Conservation (phyloP, 2,113 vertebrate genomes). For the Apus apus region DNA sequence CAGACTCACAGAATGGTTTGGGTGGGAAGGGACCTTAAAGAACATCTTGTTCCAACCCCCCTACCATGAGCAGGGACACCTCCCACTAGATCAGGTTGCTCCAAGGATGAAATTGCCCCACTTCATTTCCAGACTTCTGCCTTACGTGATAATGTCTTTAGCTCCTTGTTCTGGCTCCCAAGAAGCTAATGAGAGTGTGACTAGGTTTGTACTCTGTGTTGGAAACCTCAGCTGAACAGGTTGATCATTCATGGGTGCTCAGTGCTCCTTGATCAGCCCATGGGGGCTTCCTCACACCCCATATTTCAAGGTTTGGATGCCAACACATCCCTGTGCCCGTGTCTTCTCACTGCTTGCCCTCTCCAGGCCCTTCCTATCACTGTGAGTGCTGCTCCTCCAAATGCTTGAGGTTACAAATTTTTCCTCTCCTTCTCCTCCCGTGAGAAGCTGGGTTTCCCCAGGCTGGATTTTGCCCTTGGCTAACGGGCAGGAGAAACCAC, state of each 20-base stretch:
- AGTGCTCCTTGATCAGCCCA: background rate
- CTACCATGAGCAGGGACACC: no score
- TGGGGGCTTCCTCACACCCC: background rate
- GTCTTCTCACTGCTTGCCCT: background rate
- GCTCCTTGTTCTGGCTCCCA: background rate
- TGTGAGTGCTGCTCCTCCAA: background rate
- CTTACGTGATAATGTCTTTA: background rate
- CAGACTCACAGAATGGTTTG: no score
- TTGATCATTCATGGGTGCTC: background rate
- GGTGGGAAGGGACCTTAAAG: no score
- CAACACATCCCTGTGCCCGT: background rate
- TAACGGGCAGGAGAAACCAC: accelerated
- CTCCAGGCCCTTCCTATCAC: background rate
- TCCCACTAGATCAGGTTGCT: no score
- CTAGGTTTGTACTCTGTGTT: background rate
- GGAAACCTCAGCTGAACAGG: background rate
- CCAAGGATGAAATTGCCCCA: background rate
- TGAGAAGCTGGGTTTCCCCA: background rate
- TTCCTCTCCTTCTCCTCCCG: background rate
- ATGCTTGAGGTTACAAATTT: background rate
- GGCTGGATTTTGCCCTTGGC: background rate
- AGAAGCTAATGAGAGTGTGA: background rate
- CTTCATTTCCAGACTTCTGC: background rate
- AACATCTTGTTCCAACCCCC: no score
- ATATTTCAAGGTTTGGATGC: background rate